These are phyloP conservation scores for Nymphicus hollandicus DNA, from an alignment of 2,113 vertebrate species.

Conservation along the genomic window DNA sequence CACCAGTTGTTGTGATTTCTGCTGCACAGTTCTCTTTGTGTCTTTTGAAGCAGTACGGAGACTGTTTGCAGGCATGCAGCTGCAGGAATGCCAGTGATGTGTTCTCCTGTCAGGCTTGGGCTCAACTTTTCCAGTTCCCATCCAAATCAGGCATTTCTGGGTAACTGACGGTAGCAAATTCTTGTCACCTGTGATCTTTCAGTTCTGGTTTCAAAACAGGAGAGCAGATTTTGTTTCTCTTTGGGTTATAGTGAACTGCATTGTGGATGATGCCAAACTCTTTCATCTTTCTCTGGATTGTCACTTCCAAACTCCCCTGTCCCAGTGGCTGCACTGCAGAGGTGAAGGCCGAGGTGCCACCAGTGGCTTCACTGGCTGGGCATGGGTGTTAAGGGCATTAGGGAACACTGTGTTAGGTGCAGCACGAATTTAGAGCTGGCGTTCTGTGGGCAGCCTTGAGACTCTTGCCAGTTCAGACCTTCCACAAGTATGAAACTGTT, in stretches of 20 bases:
- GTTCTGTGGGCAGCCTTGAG: not conserved
- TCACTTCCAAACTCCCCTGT: not conserved
- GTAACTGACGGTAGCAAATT: not conserved
- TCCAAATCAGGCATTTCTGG: not conserved
- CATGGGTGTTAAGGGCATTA: not conserved
- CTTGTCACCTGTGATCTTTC: not conserved
- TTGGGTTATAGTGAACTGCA: rapidly evolving
- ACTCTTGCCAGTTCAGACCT: not conserved
- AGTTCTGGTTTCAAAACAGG: not conserved
- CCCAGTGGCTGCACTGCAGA: not conserved
- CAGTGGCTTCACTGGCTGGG: too few relatives aligned
- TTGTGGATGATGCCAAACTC: not conserved
- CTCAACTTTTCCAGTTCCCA: not conserved
- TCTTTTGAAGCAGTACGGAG: not conserved
- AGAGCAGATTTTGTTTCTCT: not conserved
- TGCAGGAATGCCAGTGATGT: not conserved
- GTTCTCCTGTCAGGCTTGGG: not conserved
- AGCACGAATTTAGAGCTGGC: not conserved
- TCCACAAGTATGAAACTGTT: not conserved
- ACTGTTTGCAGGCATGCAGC: not conserved
- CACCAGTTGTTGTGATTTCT: not conserved
- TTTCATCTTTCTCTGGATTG: not conserved
- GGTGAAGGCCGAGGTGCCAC: rapidly evolving
- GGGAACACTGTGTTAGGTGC: too few relatives aligned
- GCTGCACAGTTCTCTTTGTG: not conserved